These are phyloP conservation scores for Eulithis prunata DNA, from an alignment of 2,888 invertebrate genomes.

Conservation along the genomic window DNA sequence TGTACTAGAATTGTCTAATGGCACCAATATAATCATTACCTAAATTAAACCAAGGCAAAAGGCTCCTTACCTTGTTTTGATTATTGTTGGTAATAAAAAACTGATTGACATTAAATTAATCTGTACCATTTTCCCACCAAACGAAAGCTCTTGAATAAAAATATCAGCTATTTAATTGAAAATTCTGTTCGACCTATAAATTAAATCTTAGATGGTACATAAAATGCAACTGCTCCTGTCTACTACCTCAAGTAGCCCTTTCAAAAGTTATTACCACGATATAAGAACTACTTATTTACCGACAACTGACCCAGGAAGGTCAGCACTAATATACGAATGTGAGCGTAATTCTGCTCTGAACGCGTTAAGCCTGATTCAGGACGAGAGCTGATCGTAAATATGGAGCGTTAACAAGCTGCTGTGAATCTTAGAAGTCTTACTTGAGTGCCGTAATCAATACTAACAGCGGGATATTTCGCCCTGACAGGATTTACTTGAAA, in stretches of 20 bases:
- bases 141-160: no score
- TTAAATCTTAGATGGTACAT: background rate
- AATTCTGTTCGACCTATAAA: no score
- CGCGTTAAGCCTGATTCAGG: constrained; percentile 30
- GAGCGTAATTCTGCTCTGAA: constrained; percentile 37
- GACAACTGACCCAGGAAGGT: constrained; percentile 41
- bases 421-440: constrained; percentile 3
- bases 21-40: no score
- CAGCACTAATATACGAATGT: constrained; percentile 30
- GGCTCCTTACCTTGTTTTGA: no score
- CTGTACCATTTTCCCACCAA: no score
- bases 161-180: no score
- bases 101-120: no score
- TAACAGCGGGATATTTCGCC: no score
- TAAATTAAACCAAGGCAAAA: no score
- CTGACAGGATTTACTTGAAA: no score
- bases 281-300: constrained; percentile 50
- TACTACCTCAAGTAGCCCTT: background rate
- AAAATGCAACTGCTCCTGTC: background rate
- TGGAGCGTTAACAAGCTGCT: constrained; percentile 24
- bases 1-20: no score
- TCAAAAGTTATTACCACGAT: constrained; percentile 45
- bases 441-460: background rate
- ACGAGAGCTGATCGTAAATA: constrained; percentile 27
- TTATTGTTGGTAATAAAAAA: no score